Percentiles rank a stretch among this genome's conserved stretches.
phyloP scores from a whole-genome alignment of 2,888 invertebrate species.

The Himalopsyche anomala region DNA sequence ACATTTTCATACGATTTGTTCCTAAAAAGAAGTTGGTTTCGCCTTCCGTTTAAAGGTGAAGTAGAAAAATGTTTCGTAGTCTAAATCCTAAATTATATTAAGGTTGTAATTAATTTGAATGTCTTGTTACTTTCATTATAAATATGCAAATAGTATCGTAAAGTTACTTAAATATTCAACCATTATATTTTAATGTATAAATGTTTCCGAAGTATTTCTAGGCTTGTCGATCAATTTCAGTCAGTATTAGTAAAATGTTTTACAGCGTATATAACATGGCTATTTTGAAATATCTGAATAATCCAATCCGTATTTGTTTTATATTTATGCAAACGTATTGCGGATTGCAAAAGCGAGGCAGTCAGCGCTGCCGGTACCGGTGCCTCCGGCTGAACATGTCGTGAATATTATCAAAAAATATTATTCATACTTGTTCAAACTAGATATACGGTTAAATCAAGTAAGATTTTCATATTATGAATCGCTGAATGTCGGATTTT shows the following conservation, averaged over 20 bases:
- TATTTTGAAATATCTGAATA: slow-evolving; percentile 17
- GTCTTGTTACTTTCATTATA: no score
- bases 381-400: slow-evolving; percentile 15
- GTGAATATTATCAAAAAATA: slow-evolving; percentile 24
- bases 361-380: slow-evolving; percentile 17
- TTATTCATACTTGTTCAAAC: slow-evolving; percentile 13
- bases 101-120: no score
- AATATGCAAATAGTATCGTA: no score
- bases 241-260: background rate
- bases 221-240: slow-evolving; percentile 8
- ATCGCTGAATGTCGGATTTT: no score
- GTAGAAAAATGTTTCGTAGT: no score
- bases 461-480: background rate
- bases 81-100: no score
- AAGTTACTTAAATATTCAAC: no score
- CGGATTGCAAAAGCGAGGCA: slow-evolving; percentile 20
- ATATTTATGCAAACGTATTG: slow-evolving; percentile 42
- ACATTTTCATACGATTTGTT: no score
- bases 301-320: slow-evolving; percentile 35
- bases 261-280: background rate
- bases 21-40: no score
- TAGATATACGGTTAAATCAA: slow-evolving; percentile 6
- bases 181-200: no score
- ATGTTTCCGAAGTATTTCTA: no score
- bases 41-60: no score